Conservation (phyloP, 2,113 vertebrate species). For the Bungarus multicinctus region DNA sequence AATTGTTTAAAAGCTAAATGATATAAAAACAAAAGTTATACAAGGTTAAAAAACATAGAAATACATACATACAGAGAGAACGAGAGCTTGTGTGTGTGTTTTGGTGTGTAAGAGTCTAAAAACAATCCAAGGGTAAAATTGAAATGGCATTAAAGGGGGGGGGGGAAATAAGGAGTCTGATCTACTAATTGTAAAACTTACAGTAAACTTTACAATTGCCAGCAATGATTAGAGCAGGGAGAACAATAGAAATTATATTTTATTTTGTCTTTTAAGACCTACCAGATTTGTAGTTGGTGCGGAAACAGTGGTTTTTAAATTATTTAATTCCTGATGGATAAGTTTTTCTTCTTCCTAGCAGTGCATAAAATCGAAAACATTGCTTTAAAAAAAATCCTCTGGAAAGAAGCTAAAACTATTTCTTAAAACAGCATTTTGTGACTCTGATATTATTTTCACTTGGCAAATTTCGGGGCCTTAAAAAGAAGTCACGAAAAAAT, state of each 20-base stretch:
- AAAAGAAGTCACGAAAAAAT: neutral
- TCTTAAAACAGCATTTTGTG: neutral
- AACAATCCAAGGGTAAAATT: neutral
- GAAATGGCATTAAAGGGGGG: neutral
- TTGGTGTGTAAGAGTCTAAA: no score
- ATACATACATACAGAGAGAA: no score
- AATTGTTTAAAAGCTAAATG: no score
- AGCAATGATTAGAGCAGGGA: neutral
- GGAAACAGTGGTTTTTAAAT: constrained; percentile 86
- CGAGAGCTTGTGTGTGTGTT: no score
- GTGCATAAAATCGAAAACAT: neutral
- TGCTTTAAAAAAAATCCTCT: neutral
- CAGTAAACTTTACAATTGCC: neutral
- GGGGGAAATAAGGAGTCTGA: neutral
- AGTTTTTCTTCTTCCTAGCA: constrained; percentile 94
- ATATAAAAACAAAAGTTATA: no score
- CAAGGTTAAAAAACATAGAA: no score
- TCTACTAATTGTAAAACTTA: neutral
- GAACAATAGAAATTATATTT: no score
- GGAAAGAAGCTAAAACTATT: neutral
- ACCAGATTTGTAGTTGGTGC: constrained; percentile 89
- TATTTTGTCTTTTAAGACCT: constrained; percentile 36
- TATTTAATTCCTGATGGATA: constrained; percentile 85
- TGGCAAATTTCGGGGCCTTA: neutral
- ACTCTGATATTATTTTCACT: neutral